These are phyloP conservation scores for Chiloscyllium punctatum DNA, from an alignment of 2,797 vertebrate genomes.

Conservation along the genomic window DNA sequence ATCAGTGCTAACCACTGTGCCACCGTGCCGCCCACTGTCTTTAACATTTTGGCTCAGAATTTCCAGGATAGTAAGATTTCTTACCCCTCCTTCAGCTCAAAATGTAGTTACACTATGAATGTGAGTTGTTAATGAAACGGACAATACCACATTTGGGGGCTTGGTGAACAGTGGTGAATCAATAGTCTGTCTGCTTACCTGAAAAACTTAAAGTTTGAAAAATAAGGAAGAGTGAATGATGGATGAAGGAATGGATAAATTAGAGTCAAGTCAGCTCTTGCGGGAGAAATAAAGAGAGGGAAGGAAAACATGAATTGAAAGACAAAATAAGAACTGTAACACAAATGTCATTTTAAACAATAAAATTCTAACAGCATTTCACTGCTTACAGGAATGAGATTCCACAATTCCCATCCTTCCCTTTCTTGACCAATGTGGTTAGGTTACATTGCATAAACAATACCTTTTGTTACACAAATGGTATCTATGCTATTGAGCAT, in stretches of 20 bases:
- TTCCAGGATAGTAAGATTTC: neutral
- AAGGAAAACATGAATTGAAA: neutral
- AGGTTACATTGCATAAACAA: neutral
- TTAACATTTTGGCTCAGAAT: neutral
- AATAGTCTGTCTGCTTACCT: neutral
- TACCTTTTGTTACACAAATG: neutral
- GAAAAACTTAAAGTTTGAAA: neutral
- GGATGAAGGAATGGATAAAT: neutral
- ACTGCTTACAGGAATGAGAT: neutral
- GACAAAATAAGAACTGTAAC: neutral
- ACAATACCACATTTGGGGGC: neutral
- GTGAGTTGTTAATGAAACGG: neutral
- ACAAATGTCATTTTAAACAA: neutral
- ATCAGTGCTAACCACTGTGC: no score
- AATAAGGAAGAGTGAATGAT: neutral
- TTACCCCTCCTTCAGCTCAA: neutral
- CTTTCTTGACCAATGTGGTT: neutral
- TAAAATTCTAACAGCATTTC: neutral
- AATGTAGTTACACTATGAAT: neutral
- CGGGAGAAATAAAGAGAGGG: neutral
- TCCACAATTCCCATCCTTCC: neutral
- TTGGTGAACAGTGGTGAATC: neutral
- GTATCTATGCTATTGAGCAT: neutral
- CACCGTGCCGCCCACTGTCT: no score
- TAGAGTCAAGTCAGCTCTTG: neutral